Evolutionary conservation across 2,113 vertebrate genomes (phyloP), one percentile per base, ranked within the genome.

Genomic region (Leptosomus discolor): DNA sequence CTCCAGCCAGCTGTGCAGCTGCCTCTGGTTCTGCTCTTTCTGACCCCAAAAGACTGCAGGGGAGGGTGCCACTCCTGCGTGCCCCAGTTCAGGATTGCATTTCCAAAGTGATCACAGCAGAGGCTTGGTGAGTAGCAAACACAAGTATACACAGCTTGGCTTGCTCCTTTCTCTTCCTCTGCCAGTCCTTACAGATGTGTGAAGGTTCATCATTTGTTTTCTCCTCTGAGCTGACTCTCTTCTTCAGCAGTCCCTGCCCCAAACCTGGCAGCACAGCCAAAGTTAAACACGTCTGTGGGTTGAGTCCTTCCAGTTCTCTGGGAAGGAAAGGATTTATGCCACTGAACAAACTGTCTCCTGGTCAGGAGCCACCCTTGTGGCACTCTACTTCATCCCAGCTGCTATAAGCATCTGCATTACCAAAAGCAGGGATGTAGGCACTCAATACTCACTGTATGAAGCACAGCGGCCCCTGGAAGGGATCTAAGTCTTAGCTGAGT

Each of bases 141-240:
- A 2, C 15, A 53, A 46, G 5, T 5, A 2, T 63, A 9, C 21
- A 43, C 14, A 4, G 1, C 45, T 32, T 1, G 0, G 37, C 34
- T 41, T 54, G 37, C 19, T 71, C n/a, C 37, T 85, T 90, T 63
- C 26, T 88, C 22, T 85, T 32, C 27, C 16, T 57, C 46, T 73
- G 34, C 37, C 60, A 77, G 37, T 2, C 0, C 8, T 43, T 74
- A 34, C 6, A 45, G 29, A 11, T 67, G 15, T 16, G 10, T 58
- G 22, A 58, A 85, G 12, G 32, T 36, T 15, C 11, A 20, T 63
- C 0, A 41, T 53, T 68, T 73, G 14, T 32, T 81, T 87, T 64
- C 20, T 81, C 65, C 34, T 13, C 20, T 8, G 15, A 64, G 17
- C 6, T 34, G 23, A 63, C n/a, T 64, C 16, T 79, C 26, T 70